phyloP scores from a whole-genome alignment of 2,113 vertebrate species.

The Aspidoscelis tigris region DNA sequence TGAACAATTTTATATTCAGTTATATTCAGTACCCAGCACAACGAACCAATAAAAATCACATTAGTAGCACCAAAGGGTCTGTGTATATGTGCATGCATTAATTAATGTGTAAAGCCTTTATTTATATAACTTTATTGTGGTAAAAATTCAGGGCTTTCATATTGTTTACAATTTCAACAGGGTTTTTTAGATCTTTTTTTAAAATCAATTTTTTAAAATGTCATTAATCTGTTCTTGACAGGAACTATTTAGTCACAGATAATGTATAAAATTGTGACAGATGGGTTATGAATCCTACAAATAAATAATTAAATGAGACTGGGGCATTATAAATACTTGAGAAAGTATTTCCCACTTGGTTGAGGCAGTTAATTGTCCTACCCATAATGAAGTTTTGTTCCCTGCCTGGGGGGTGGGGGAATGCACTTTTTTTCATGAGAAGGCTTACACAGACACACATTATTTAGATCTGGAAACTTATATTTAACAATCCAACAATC shows the following conservation, averaged over 20 bases:
- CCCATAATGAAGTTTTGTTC: background rate
- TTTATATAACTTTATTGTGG: background rate
- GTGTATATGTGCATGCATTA: background rate
- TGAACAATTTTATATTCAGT: background rate
- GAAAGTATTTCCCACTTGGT: background rate
- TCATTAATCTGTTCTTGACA: too few species aligned
- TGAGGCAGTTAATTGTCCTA: background rate
- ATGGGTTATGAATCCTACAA: too few species aligned
- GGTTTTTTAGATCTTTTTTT: too few species aligned
- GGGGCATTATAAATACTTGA: background rate
- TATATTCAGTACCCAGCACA: background rate
- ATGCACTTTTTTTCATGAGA: background rate
- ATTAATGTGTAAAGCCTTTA: background rate
- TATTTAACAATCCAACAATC: rapidly evolving
- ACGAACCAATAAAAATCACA: background rate
- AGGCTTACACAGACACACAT: background rate
- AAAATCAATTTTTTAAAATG: too few species aligned
- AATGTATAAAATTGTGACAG: too few species aligned
- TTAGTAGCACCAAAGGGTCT: background rate
- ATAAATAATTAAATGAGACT: background rate
- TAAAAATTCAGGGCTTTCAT: background rate
- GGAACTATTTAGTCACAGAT: too few species aligned
- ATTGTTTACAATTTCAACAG: background rate
- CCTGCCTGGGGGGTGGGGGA: background rate
- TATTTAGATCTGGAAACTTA: background rate